A percentile compares a stretch with the other conserved stretches of the same genome.
phyloP scores from a whole-genome alignment of 2,888 invertebrate genomes.

The Heteromurus nitidus region DNA sequence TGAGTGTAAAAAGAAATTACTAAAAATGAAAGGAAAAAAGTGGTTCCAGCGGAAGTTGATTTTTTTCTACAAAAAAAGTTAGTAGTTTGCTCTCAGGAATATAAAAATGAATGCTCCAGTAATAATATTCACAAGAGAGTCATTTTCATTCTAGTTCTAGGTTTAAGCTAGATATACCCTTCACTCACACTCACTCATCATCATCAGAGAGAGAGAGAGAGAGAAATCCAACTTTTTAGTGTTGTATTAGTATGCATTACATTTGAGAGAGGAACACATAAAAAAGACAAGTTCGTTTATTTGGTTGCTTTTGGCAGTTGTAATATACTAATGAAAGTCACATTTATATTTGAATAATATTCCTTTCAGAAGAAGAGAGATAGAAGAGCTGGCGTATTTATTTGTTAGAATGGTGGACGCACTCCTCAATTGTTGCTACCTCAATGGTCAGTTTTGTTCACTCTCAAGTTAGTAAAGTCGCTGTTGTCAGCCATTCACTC shows the following conservation, averaged over 20 bases:
- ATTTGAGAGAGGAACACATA: conserved; percentile 3
- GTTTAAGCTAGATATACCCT: conserved; percentile 6
- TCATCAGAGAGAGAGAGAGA: conserved; percentile 18
- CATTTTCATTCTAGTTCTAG: conserved; percentile 30
- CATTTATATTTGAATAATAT: conserved; percentile 26
- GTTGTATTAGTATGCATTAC: conserved; percentile 32
- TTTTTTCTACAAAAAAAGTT: conserved; percentile 38
- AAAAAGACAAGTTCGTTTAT: conserved; percentile 54
- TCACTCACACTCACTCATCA: conserved; percentile 3
- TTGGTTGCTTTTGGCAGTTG: conserved; percentile 55
- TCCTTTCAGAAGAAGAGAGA: not conserved
- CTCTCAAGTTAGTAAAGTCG: not conserved
- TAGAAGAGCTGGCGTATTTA: not conserved
- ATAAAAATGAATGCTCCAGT: conserved; percentile 45
- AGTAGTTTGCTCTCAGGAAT: conserved; percentile 43
- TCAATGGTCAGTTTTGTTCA: conserved; percentile 3
- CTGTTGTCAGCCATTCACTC: conserved; percentile 59
- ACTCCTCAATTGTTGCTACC: not conserved
- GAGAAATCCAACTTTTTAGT: not conserved
- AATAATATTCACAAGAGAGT: conserved; percentile 29
- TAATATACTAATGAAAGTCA: conserved; percentile 52
- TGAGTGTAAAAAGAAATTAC: conserved; percentile 63
- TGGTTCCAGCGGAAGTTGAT: conserved; percentile 69
- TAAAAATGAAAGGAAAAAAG: conserved; percentile 62
- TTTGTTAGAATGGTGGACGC: not conserved